Base-by-base conservation (phyloP, 2,113 vertebrate species). In the Chlamydotis undulata region DNA sequence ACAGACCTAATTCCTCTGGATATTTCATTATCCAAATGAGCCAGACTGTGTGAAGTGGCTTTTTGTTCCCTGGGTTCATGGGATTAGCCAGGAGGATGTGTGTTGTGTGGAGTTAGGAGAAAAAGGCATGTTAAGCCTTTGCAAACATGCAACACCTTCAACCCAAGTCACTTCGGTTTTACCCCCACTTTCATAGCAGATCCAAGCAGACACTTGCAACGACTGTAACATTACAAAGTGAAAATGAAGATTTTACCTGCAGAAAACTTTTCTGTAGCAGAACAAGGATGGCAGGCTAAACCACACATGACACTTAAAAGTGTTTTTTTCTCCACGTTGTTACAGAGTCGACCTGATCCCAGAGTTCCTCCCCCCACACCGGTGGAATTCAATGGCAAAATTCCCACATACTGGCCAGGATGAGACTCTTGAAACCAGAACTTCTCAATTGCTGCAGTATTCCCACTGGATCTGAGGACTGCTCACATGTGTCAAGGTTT, bases 1-100 rank as follows among this genome's bases (percentile, higher is more conserved):
- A 35, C 55, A 77, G 64, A 83, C 29, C 57, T 87, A 74, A 78
- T 95, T 94, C 65, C 87, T 87, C n/a, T 96, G 91, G 47, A 79
- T 93, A 67, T 85, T 94, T 91, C 17, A 49, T 90, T 93, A 95
- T 87, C 67, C 52, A 73, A 52, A 81, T 60, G 60, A 85, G 73
- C 67, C 78, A 71, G 26, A 50, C n/a, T 81, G 19, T 74, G 45
- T 87, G 45, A 97, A 94, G 89, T 82, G 70, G 22, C 47, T 91
- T 90, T 93, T 89, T 94, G 52, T 93, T 97, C 59, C 79, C 74
- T 39, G 61, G 93, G 86, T 64, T 83, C 47, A 31, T 5, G 10
- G 82, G 74, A 86, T 93, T 96, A 93, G 47, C 37, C 10, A 45
- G n/a, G 29, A 91, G 35, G 33, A 68, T 89, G 25, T 91, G 35